Percentiles rank a stretch among this genome's conserved stretches.
These are phyloP conservation scores for Brotula barbata DNA, from an alignment of 2,797 vertebrate species.

Conservation along the genomic window DNA sequence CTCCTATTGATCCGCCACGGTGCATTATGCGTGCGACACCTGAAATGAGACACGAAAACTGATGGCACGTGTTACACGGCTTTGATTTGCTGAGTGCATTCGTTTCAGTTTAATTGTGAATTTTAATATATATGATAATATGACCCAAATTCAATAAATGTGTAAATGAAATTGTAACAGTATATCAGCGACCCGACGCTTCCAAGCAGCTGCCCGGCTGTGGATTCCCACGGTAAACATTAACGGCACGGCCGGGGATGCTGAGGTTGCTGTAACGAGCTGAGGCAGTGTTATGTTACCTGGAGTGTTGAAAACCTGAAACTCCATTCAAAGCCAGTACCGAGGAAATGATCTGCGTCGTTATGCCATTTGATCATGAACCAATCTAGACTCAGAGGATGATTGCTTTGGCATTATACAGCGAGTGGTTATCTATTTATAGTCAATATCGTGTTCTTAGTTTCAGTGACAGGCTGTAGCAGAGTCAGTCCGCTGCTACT, in stretches of 20 bases:
- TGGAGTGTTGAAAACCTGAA: too few species aligned
- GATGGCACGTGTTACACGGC: conserved; percentile 3
- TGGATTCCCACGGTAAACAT: background rate
- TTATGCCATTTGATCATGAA: too few species aligned
- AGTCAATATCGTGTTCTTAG: conserved; percentile 10
- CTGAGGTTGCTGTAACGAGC: background rate
- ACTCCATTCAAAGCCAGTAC: too few species aligned
- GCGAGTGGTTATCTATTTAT: background rate
- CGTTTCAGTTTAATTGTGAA: conserved; percentile 25
- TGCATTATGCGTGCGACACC: conserved; percentile 40
- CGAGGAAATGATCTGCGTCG: too few species aligned
- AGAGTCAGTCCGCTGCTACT: background rate
- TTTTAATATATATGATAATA: conserved; percentile 29
- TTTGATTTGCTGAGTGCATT: conserved; percentile 23
- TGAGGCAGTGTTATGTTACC: background rate
- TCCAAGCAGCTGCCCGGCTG: background rate
- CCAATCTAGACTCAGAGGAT: background rate
- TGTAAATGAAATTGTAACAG: background rate
- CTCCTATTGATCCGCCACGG: conserved; percentile 32
- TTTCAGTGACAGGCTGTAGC: conserved; percentile 7
- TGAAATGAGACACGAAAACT: conserved; percentile 29
- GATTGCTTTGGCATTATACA: background rate
- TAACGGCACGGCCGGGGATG: background rate
- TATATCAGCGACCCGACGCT: background rate
- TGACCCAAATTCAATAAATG: too few species aligned